Evolutionary conservation across 2,113 vertebrate genomes (phyloP).

Genomic region (Brienomyrus brachyistius): DNA sequence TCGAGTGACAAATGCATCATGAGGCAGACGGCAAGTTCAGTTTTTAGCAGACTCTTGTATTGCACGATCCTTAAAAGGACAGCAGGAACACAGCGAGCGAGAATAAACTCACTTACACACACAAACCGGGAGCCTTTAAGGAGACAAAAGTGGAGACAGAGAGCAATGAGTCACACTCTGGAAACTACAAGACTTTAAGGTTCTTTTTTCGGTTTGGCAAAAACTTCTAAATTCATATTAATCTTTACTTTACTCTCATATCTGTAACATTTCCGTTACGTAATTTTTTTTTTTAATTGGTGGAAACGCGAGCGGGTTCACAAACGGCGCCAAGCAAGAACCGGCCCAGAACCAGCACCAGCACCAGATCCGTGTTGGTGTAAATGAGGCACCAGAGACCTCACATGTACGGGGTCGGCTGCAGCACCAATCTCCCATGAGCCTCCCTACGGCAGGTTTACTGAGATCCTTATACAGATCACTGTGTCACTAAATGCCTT

Average conservation of each 20-base stretch:
- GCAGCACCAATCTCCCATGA: background rate
- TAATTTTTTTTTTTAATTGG: background rate
- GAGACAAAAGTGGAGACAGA: background rate
- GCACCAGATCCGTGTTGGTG: background rate
- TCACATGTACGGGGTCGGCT: background rate
- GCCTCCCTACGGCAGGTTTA: background rate
- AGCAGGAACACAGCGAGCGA: background rate
- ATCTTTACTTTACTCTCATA: background rate
- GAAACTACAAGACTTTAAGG: background rate
- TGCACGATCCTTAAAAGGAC: background rate
- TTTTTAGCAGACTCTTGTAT: background rate
- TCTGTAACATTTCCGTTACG: background rate
- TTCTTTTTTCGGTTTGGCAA: background rate
- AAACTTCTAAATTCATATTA: background rate
- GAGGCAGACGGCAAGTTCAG: background rate
- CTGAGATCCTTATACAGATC: background rate
- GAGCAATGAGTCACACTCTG: background rate
- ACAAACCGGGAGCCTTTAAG: background rate
- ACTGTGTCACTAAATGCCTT: background rate
- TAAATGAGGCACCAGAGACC: background rate
- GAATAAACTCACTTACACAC: background rate
- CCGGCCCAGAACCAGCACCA: background rate
- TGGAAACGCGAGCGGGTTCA: background rate
- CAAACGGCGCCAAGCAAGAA: background rate
- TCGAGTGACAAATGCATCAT: background rate